phyloP scores from a whole-genome alignment of 2,888 invertebrate genomes.

The Flexamia atlantica region DNA sequence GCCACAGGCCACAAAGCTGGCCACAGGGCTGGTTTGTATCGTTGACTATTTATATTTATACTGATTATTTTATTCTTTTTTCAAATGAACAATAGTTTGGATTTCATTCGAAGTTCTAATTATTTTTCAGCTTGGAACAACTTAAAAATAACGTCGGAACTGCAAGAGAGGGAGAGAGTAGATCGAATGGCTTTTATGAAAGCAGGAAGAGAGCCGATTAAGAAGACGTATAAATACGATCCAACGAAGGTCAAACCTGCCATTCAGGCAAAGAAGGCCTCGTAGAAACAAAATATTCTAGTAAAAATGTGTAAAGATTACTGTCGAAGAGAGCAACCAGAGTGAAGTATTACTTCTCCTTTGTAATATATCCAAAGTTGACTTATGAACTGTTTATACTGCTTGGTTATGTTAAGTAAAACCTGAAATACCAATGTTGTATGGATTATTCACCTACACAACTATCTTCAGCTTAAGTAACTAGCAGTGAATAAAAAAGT shows the following conservation, averaged over 20 bases:
- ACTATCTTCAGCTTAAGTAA: too few species aligned
- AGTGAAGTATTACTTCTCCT: neutral
- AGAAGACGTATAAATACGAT: slow-evolving; percentile 92
- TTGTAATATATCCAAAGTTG: neutral
- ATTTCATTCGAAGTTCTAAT: slow-evolving; percentile 10
- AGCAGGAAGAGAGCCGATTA: slow-evolving; percentile 91
- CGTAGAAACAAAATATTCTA: slow-evolving; percentile 23
- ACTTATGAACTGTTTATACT: slow-evolving; percentile 46
- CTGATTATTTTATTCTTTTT: too few species aligned
- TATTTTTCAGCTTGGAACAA: slow-evolving; percentile 85
- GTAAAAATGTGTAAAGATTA: slow-evolving; percentile 38
- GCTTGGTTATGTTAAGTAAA: slow-evolving; percentile 27
- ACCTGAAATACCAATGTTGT: slow-evolving; percentile 32
- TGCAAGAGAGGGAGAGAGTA: slow-evolving; percentile 86
- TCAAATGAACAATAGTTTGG: too few species aligned
- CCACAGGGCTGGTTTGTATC: too few species aligned
- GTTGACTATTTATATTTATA: too few species aligned
- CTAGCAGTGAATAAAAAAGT: too few species aligned
- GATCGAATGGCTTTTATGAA: slow-evolving; percentile 89
- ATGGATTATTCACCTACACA: neutral
- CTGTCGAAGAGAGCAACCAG: slow-evolving; percentile 17
- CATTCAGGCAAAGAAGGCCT: slow-evolving; percentile 69
- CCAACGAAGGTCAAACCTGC: slow-evolving; percentile 75
- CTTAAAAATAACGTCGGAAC: slow-evolving; percentile 86
- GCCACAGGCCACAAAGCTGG: too few species aligned